Conservation (phyloP, 2,888 invertebrate species). For the Cyrtodaria siliqua region DNA sequence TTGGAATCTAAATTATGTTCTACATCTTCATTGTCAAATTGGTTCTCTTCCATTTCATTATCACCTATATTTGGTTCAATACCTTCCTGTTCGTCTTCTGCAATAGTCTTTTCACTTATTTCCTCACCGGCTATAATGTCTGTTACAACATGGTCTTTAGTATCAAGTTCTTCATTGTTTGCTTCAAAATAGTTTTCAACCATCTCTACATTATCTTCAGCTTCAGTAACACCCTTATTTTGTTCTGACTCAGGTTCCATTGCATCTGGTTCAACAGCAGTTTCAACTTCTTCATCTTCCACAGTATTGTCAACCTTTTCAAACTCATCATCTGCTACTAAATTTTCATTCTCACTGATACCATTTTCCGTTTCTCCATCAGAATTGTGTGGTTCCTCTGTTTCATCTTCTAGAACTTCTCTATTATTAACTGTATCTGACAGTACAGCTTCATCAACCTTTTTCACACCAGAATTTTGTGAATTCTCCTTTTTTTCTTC, state of each 20-base stretch:
- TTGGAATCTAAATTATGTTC: no score
- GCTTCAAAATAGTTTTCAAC: constrained; percentile 2
- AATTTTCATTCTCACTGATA: no score
- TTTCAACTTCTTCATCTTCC: constrained; percentile 23
- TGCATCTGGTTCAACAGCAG: background rate
- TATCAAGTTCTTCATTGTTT: background rate
- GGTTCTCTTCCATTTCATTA: background rate
- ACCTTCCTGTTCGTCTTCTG: background rate
- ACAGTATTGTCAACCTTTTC: background rate
- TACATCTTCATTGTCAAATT: constrained; percentile 3
- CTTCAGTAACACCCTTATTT: no score
- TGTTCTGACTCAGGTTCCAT: background rate
- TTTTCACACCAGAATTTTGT: background rate
- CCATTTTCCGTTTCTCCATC: no score
- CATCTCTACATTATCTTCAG: background rate
- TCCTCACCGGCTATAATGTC: background rate
- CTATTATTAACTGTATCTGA: background rate
- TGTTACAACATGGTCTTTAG: no score
- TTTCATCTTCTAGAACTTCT: no score
- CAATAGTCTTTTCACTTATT: constrained; percentile 7
- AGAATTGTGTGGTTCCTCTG: no score
- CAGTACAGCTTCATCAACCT: background rate
- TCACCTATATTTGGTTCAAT: background rate
- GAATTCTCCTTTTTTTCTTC: no score
- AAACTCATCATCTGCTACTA: no score